Percentiles rank a stretch among this genome's conserved stretches.
These are phyloP conservation scores for Monarcha castaneiventris DNA, from an alignment of 2,113 vertebrate genomes.

Conservation along the genomic window DNA sequence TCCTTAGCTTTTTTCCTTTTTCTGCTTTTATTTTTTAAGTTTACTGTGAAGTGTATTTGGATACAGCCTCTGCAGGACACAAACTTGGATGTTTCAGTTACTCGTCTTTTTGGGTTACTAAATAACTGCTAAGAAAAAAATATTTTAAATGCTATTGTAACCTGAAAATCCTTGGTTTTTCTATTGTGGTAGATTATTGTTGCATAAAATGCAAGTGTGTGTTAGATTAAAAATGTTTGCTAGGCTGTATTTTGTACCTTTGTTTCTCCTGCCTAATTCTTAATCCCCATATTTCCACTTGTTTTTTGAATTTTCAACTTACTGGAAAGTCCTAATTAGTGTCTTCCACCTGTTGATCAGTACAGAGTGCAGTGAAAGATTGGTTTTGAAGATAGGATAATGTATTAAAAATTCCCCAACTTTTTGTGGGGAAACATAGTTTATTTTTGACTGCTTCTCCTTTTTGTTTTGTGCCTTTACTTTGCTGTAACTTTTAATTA, in stretches of 20 bases:
- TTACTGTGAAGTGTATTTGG: background rate
- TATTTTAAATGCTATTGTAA: background rate
- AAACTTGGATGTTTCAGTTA: background rate
- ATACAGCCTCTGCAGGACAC: background rate
- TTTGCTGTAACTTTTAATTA: background rate
- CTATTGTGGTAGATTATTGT: background rate
- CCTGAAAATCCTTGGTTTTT: background rate
- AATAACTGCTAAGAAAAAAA: background rate
- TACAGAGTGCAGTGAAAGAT: background rate
- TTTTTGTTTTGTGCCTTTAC: background rate
- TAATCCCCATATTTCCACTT: background rate
- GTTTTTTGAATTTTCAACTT: background rate
- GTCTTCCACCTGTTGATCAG: background rate
- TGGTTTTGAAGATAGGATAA: background rate
- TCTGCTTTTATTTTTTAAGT: background rate
- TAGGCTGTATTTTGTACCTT: background rate
- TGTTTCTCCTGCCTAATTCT: background rate
- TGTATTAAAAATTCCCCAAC: background rate
- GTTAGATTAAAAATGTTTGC: background rate
- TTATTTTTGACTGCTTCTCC: background rate
- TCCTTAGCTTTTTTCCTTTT: background rate
- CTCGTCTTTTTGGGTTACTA: background rate
- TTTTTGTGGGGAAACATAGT: background rate
- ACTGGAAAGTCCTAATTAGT: background rate
- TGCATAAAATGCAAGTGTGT: background rate